Evolutionary conservation across 2,797 vertebrate genomes (phyloP).

Genomic region (Orientallactaga sibirica): DNA sequence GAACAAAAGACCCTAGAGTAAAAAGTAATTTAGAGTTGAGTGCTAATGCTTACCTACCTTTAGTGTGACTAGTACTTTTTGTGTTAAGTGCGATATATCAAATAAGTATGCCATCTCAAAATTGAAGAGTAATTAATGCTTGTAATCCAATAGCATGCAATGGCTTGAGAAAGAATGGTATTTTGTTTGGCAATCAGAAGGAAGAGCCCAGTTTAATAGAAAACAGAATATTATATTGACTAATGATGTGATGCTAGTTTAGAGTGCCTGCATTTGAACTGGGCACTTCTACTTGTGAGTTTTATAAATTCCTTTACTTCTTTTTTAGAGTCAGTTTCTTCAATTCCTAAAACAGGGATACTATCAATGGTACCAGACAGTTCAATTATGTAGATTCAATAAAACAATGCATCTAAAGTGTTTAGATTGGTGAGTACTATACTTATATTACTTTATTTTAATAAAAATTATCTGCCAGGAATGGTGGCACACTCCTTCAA

Average conservation of each 20-base stretch:
- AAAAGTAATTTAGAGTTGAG: constrained; percentile 64
- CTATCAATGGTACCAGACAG: background rate
- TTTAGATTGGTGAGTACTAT: background rate
- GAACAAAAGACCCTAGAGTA: constrained; percentile 63
- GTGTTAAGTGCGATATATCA: constrained; percentile 36
- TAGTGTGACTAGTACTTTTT: background rate
- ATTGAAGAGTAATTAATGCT: constrained; percentile 59
- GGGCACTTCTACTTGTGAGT: background rate
- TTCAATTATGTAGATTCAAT: background rate
- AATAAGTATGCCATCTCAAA: constrained; percentile 59
- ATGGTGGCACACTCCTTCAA: too few relatives aligned
- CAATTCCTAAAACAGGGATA: background rate
- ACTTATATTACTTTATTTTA: background rate
- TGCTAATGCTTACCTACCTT: constrained; percentile 18
- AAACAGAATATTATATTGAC: background rate
- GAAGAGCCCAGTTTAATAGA: background rate
- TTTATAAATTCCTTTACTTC: background rate
- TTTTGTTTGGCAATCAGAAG: background rate
- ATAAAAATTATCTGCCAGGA: background rate
- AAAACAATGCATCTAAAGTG: background rate
- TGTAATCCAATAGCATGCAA: background rate
- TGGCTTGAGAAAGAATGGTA: constrained; percentile 50
- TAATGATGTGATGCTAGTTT: background rate
- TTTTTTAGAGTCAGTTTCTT: too few relatives aligned
- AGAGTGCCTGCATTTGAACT: background rate